These are phyloP conservation scores for Camponotus floridanus DNA, from an alignment of 1,140 invertebrate genomes.

Conservation along the genomic window DNA sequence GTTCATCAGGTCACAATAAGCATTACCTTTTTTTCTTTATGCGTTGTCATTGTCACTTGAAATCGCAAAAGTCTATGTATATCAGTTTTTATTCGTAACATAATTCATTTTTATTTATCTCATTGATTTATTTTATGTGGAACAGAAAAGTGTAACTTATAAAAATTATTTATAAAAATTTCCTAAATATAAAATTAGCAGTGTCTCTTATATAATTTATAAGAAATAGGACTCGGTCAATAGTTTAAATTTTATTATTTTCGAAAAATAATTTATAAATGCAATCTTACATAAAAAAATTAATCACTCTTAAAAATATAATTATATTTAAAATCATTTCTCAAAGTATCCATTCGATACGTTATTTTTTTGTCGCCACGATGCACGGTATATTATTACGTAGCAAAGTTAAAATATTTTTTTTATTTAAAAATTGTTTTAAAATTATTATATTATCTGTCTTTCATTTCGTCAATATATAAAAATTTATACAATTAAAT, in stretches of 20 bases:
- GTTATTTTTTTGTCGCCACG: background rate
- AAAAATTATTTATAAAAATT: background rate
- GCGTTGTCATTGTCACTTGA: constrained; percentile 27
- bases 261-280: background rate
- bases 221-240: background rate
- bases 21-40: constrained; percentile 74
- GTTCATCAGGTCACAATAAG: constrained; percentile 79
- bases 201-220: too few relatives aligned
- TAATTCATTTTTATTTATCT: constrained; percentile 46
- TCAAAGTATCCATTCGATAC: too few relatives aligned
- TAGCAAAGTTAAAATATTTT: background rate
- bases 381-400: background rate
- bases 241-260: constrained; percentile 2
- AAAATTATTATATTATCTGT: background rate
- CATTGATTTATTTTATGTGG: background rate
- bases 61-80: constrained; percentile 37
- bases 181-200: too few relatives aligned
- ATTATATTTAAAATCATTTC: background rate
- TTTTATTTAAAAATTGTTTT: background rate
- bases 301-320: background rate
- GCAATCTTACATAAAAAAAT: background rate
- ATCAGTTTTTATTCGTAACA: constrained; percentile 70
- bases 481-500: background rate
- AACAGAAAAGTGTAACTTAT: constrained; percentile 3
- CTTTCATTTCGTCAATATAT: background rate